These are phyloP conservation scores for Setophaga kirtlandii DNA, from an alignment of 2,113 vertebrate species.

Conservation along the genomic window DNA sequence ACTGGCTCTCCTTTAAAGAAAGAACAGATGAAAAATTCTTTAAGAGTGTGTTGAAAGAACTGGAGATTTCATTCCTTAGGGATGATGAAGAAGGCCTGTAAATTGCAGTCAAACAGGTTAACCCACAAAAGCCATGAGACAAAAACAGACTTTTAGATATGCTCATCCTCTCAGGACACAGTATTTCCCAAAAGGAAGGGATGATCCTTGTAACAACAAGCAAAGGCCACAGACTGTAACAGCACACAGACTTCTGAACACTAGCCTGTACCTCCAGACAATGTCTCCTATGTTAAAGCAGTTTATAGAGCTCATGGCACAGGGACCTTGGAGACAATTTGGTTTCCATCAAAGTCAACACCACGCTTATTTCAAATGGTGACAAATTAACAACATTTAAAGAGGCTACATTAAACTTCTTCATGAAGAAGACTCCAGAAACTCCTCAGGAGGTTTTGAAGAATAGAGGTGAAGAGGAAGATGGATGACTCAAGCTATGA, in stretches of 20 bases:
- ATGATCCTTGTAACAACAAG: not conserved
- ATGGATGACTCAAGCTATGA: not conserved
- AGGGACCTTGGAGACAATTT: not conserved
- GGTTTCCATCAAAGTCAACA: not conserved
- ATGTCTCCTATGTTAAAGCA: not conserved
- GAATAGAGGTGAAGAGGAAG: not conserved
- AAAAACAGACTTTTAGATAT: not conserved
- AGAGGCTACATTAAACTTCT: not conserved
- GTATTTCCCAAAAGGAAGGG: not conserved
- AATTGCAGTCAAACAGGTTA: not conserved
- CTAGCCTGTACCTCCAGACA: not conserved
- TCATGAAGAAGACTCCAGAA: not conserved
- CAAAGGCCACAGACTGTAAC: slow-evolving; percentile 27
- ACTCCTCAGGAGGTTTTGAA: not conserved
- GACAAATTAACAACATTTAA: not conserved
- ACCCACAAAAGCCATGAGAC: slow-evolving; percentile 35
- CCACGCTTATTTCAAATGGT: not conserved
- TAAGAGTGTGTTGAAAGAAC: not conserved
- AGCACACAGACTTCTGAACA: not conserved
- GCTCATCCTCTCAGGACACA: not conserved
- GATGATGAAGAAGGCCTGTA: not conserved
- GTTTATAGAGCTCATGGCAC: not conserved
- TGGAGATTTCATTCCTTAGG: not conserved
- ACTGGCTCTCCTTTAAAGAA: slow-evolving; percentile 86
- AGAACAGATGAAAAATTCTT: not conserved